A percentile compares a stretch with the other conserved stretches of the same genome.
Conservation (phyloP, 2,888 invertebrate genomes). For the Ochropacha duplaris region DNA sequence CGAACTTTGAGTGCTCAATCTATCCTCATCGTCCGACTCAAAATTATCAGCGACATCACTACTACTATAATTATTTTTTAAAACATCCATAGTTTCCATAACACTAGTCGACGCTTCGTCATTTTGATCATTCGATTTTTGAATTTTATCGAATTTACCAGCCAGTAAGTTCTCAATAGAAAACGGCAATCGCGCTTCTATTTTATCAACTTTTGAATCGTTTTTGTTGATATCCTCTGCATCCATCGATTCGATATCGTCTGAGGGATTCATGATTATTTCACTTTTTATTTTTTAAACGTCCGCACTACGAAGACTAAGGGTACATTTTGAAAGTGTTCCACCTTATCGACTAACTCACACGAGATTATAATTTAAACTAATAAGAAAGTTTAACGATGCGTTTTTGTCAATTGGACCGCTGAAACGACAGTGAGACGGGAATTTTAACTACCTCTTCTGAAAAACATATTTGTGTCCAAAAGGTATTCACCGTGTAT, state of each 20-base stretch:
- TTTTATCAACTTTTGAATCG: constrained; percentile 48
- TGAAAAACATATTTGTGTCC: constrained; percentile 61
- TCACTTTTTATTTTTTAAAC: constrained; percentile 21
- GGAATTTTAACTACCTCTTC: constrained; percentile 73
- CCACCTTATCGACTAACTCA: constrained; percentile 30
- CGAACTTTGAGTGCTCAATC: constrained; percentile 54
- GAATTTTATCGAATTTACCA: constrained; percentile 52
- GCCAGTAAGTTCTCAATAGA: constrained; percentile 73
- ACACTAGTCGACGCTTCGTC: constrained; percentile 33
- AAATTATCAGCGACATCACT: constrained; percentile 43
- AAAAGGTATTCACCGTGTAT: constrained; percentile 13
- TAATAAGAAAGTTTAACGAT: constrained; percentile 69
- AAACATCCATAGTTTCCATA: constrained; percentile 19
- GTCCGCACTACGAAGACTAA: constrained; percentile 30
- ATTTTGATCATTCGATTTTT: constrained; percentile 22
- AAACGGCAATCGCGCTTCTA: constrained; percentile 63
- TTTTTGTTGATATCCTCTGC: constrained; percentile 35
- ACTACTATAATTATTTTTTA: constrained; percentile 18
- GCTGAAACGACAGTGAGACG: constrained; percentile 60
- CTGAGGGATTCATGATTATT: constrained; percentile 14
- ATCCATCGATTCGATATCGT: constrained; percentile 42
- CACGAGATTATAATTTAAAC: constrained; percentile 62
- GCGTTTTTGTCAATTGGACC: constrained; percentile 79
- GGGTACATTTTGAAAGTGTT: constrained; percentile 35
- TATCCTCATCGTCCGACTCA: constrained; percentile 57